Percentiles rank a stretch among this genome's conserved stretches.
phyloP scores from a whole-genome alignment of 2,113 vertebrate genomes.

The Talpa occidentalis region DNA sequence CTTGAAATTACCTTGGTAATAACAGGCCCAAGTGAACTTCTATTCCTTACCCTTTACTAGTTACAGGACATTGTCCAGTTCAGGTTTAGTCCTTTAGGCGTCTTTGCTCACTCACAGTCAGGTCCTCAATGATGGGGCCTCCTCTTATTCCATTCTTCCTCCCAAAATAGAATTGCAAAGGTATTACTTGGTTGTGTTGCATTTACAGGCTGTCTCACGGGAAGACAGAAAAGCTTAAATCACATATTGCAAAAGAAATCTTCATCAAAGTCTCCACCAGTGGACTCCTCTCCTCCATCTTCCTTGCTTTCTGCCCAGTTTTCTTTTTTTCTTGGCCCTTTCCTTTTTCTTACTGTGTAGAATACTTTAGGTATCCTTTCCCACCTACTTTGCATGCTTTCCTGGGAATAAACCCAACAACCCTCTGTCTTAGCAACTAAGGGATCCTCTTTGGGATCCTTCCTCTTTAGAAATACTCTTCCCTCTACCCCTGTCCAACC shows the following conservation, averaged over 20 bases:
- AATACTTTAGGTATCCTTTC: background rate
- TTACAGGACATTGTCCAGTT: background rate
- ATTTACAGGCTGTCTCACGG: background rate
- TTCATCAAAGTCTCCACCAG: background rate
- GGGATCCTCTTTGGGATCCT: background rate
- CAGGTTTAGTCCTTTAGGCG: background rate
- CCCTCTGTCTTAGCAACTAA: background rate
- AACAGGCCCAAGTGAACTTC: background rate
- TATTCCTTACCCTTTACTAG: background rate
- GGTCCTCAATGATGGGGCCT: background rate
- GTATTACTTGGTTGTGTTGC: background rate
- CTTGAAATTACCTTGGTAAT: background rate
- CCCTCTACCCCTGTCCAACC: no score
- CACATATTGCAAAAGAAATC: background rate
- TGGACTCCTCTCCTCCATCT: background rate
- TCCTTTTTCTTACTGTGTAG: background rate
- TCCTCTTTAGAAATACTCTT: background rate
- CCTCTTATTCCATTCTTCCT: no score
- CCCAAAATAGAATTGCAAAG: background rate
- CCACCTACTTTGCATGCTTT: background rate
- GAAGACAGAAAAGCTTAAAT: background rate
- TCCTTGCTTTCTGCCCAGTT: background rate
- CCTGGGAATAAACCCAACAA: background rate
- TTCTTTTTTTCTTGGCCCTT: background rate
- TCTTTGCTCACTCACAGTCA: background rate